Evolutionary conservation across 2,113 vertebrate genomes (phyloP).

Genomic region (Apodemus speciosus): DNA sequence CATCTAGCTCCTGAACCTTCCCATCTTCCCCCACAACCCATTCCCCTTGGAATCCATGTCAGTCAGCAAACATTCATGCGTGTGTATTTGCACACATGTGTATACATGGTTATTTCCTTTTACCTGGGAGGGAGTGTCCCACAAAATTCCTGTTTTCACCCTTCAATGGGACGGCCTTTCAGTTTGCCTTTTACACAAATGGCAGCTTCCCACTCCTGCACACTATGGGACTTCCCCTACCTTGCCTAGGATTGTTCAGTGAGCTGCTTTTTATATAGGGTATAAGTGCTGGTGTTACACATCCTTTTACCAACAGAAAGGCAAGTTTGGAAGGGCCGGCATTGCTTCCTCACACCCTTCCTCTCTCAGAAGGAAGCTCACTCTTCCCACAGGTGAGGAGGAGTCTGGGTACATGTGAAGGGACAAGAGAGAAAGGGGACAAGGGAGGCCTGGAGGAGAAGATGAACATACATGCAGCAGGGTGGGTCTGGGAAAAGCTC

Average conservation of each 20-base stretch:
- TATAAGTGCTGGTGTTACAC: background rate
- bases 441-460: background rate
- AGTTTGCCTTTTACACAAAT: background rate
- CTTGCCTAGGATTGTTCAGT: background rate
- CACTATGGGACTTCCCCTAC: background rate
- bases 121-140: background rate
- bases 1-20: background rate
- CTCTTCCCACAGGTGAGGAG: background rate
- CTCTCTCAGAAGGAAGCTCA: fast-evolving
- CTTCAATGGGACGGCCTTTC: background rate
- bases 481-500: background rate
- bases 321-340: background rate
- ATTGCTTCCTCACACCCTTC: background rate
- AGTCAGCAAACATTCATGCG: background rate
- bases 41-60: background rate
- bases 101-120: background rate
- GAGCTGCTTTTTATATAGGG: background rate
- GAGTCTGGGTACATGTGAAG: background rate
- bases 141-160: background rate
- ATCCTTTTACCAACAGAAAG: background rate
- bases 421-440: too few relatives aligned
- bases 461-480: fast-evolving
- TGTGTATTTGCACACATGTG: background rate
- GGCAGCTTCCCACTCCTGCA: background rate
- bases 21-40: background rate